phyloP scores from a whole-genome alignment of 2,888 invertebrate species.

The Noctua fimbriata region DNA sequence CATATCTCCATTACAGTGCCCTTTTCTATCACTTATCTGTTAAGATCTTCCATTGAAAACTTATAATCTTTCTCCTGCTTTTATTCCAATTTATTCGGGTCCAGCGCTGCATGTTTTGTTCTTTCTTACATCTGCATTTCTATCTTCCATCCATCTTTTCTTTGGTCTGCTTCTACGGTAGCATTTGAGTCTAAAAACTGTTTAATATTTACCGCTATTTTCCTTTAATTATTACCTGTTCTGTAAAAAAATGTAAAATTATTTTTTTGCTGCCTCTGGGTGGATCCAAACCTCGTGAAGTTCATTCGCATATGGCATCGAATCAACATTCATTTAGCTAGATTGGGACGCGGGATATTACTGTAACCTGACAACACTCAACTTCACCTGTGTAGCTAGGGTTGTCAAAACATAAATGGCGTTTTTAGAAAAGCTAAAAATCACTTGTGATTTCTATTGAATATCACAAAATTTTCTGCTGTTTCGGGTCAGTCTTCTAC shows the following conservation, averaged over 20 bases:
- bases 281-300: neutral
- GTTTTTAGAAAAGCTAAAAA: neutral
- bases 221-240: neutral
- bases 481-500: neutral
- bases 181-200: neutral
- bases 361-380: neutral
- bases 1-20: neutral
- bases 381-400: neutral
- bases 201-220: neutral
- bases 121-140: neutral
- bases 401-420: neutral
- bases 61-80: neutral
- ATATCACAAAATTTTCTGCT: neutral
- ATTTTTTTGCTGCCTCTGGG: neutral
- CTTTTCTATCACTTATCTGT: neutral
- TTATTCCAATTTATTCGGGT: neutral
- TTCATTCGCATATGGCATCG: constrained; percentile 18
- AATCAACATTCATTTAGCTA: constrained; percentile 34
- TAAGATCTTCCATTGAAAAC: neutral
- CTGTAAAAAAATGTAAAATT: too few relatives aligned
- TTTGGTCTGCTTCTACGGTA: neutral
- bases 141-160: neutral
- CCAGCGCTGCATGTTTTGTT: neutral
- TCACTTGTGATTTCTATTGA: too few relatives aligned
- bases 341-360: constrained; percentile 9